A percentile compares a stretch with the other conserved stretches of the same genome.
These are phyloP conservation scores for Squalus acanthias DNA, from an alignment of 2,797 vertebrate genomes.

Conservation along the genomic window DNA sequence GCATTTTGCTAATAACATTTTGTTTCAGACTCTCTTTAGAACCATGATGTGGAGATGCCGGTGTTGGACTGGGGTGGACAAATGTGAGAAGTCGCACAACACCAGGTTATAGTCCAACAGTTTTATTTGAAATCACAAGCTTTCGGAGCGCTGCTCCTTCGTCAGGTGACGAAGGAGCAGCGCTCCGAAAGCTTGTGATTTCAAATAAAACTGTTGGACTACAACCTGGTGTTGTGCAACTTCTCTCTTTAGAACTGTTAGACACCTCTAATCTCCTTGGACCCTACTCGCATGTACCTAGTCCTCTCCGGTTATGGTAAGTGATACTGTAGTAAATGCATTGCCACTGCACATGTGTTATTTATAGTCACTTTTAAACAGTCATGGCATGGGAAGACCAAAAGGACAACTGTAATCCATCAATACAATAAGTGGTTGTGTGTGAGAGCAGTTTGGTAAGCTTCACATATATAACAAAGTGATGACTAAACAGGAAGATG, in stretches of 20 bases:
- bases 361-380: not conserved
- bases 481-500: not conserved
- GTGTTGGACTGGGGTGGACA: too few relatives aligned
- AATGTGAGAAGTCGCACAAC: too few relatives aligned
- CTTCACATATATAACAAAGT: not conserved
- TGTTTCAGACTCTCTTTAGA: not conserved
- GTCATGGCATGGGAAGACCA: not conserved
- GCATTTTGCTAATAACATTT: not conserved
- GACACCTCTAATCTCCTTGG: not conserved
- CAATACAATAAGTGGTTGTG: not conserved
- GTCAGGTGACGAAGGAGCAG: too few relatives aligned
- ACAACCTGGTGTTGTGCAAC: too few relatives aligned
- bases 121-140: too few relatives aligned
- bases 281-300: not conserved
- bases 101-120: too few relatives aligned
- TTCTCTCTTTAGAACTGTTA: not conserved
- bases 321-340: not conserved
- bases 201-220: too few relatives aligned
- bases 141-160: too few relatives aligned
- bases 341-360: not conserved
- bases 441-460: not conserved
- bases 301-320: not conserved
- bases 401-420: not conserved
- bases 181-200: too few relatives aligned
- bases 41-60: too few relatives aligned